These are phyloP conservation scores for Carassius carassius DNA, from an alignment of 2,113 vertebrate genomes.

Conservation along the genomic window DNA sequence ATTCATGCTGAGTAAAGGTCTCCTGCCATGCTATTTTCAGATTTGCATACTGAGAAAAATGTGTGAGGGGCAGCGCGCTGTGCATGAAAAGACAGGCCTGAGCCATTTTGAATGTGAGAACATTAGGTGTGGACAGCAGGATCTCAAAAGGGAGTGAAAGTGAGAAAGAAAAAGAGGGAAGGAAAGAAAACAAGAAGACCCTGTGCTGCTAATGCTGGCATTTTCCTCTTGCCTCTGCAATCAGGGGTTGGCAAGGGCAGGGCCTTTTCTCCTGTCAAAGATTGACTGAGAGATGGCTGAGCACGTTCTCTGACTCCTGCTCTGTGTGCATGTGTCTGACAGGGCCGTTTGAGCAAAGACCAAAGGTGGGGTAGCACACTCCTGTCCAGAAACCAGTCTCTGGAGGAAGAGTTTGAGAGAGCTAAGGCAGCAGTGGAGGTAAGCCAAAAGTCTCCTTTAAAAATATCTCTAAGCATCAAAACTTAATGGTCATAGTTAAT, in stretches of 20 bases:
- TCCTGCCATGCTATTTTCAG: slow-evolving; percentile 48
- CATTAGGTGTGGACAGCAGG: slow-evolving; percentile 22
- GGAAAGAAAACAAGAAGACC: slow-evolving; percentile 2
- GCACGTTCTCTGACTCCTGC: slow-evolving; percentile 59
- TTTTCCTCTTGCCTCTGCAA: slow-evolving; percentile 59
- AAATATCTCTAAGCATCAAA: not conserved
- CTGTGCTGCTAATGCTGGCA: slow-evolving; percentile 64
- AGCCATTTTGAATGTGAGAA: slow-evolving; percentile 20
- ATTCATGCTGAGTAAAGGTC: slow-evolving; percentile 41
- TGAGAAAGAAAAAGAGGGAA: slow-evolving; percentile 29
- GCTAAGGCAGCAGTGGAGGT: slow-evolving; percentile 99
- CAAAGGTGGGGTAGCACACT: slow-evolving; percentile 87
- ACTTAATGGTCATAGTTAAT: not conserved
- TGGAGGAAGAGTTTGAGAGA: slow-evolving; percentile 98
- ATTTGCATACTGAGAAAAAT: slow-evolving; percentile 37
- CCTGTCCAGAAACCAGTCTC: slow-evolving; percentile 94
- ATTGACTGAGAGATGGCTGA: slow-evolving; percentile 62
- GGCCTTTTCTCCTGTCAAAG: slow-evolving; percentile 52
- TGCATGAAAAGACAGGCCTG: slow-evolving; percentile 38
- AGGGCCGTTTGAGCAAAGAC: slow-evolving; percentile 89
- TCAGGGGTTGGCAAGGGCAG: slow-evolving; percentile 68
- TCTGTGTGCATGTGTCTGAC: slow-evolving; percentile 61
- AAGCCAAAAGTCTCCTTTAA: slow-evolving; percentile 53
- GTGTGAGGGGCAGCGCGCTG: slow-evolving; percentile 24
- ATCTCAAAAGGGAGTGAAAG: slow-evolving; percentile 34